phyloP scores from a whole-genome alignment of 2,888 invertebrate genomes.

The Drosophila ezoana region DNA sequence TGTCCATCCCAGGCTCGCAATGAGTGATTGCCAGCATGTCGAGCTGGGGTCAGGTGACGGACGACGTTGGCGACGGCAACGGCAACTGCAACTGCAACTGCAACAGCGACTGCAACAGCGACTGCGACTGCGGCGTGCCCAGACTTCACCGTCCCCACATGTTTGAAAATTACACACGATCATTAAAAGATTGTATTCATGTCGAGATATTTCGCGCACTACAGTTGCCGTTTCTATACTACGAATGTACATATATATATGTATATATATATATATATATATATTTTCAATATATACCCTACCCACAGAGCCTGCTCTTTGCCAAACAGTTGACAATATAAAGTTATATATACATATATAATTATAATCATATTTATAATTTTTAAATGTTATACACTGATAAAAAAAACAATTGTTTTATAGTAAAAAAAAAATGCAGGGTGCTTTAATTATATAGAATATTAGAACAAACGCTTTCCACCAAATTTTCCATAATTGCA shows the following conservation, averaged over 20 bases:
- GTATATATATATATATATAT: neutral
- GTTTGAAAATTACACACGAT: conserved; percentile 83
- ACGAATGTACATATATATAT: neutral
- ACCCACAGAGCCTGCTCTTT: conserved; percentile 12
- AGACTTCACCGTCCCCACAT: conserved; percentile 63
- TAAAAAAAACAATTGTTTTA: neutral
- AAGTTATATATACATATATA: conserved; percentile 22
- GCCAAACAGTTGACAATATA: conserved; percentile 21
- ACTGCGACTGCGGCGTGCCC: conserved; percentile 45
- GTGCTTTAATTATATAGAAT: no score
- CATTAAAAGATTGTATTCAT: conserved; percentile 82
- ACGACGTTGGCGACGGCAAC: conserved; percentile 52
- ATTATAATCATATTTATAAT: conserved; percentile 9
- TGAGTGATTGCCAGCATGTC: conserved; percentile 73
- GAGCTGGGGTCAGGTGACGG: conserved; percentile 76
- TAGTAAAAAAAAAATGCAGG: neutral
- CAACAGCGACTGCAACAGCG: conserved; percentile 23
- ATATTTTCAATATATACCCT: conserved; percentile 19
- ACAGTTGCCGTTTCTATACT: conserved; percentile 31
- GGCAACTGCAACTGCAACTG: conserved; percentile 19
- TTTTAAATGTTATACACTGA: conserved; percentile 4
- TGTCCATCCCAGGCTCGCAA: conserved; percentile 33
- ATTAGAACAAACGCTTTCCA: no score
- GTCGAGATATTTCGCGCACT: conserved; percentile 73
- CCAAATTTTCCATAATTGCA: no score